These are phyloP conservation scores for Araneus ventricosus DNA, from an alignment of 1,140 invertebrate genomes.

Conservation along the genomic window DNA sequence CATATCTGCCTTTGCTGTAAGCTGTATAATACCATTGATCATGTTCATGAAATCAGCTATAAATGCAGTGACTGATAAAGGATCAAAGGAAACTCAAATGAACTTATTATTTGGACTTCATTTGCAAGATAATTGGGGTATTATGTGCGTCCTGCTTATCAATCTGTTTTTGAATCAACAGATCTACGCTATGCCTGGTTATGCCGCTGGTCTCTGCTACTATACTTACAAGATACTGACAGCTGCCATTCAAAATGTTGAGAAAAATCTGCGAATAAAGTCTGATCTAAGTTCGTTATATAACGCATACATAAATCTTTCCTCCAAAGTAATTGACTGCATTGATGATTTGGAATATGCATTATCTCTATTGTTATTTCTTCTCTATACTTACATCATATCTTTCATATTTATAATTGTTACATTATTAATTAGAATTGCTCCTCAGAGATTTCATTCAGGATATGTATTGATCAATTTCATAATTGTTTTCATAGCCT, in stretches of 20 bases:
- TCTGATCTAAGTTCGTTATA: background rate
- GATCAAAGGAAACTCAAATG: background rate
- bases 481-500: background rate
- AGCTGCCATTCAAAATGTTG: background rate
- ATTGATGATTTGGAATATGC: background rate
- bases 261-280: background rate
- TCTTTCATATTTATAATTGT: slow-evolving; percentile 46
- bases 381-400: slow-evolving; percentile 15
- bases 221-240: slow-evolving; percentile 17
- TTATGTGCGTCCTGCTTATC: background rate
- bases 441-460: background rate
- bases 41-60: background rate
- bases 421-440: background rate
- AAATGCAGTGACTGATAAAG: background rate
- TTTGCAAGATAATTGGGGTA: background rate
- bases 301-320: background rate
- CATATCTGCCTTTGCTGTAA: background rate
- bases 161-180: background rate
- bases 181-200: background rate
- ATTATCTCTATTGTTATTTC: background rate
- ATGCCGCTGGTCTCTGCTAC: background rate
- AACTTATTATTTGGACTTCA: background rate
- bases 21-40: background rate
- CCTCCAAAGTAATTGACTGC: background rate
- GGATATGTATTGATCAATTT: background rate